A percentile compares a stretch with the other conserved stretches of the same genome.
Evolutionary conservation across 2,888 invertebrate genomes (phyloP).

Genomic region (Brachynemurus nebulosus): DNA sequence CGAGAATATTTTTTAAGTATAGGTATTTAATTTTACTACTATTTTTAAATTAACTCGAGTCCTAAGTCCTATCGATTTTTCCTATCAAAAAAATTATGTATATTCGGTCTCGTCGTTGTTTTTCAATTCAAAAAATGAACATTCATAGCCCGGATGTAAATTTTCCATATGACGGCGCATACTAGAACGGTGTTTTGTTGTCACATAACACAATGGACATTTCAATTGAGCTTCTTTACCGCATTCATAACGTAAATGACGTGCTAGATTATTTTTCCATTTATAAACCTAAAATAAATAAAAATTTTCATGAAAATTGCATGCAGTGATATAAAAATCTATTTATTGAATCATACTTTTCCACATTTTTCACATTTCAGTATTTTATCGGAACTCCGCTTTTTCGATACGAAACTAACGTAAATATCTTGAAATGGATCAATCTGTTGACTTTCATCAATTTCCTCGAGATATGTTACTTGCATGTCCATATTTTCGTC

Average conservation of each 20-base stretch:
- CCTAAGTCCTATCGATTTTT: no score
- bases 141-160: slow-evolving; percentile 5
- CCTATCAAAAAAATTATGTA: no score
- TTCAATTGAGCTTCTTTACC: slow-evolving; percentile 48
- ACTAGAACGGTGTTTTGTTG: slow-evolving; percentile 8
- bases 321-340: background rate
- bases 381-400: background rate
- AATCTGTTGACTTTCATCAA: no score
- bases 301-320: background rate
- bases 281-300: slow-evolving; percentile 42
- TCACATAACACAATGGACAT: slow-evolving; percentile 46
- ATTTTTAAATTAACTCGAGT: no score
- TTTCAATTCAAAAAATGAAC: slow-evolving; percentile 3
- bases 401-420: slow-evolving; percentile 1
- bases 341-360: slow-evolving; percentile 2
- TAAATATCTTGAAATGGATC: slow-evolving; percentile 4
- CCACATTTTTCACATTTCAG: slow-evolving; percentile 9
- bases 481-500: no score
- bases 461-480: no score
- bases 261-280: slow-evolving; percentile 61
- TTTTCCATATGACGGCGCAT: slow-evolving; percentile 10
- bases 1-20: no score
- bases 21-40: no score
- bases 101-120: no score
- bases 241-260: slow-evolving; percentile 61